Evolutionary conservation across 2,113 vertebrate species (phyloP), one percentile per base, ranked within the genome.

Genomic region (Brachyhypopomus occidentalis): DNA sequence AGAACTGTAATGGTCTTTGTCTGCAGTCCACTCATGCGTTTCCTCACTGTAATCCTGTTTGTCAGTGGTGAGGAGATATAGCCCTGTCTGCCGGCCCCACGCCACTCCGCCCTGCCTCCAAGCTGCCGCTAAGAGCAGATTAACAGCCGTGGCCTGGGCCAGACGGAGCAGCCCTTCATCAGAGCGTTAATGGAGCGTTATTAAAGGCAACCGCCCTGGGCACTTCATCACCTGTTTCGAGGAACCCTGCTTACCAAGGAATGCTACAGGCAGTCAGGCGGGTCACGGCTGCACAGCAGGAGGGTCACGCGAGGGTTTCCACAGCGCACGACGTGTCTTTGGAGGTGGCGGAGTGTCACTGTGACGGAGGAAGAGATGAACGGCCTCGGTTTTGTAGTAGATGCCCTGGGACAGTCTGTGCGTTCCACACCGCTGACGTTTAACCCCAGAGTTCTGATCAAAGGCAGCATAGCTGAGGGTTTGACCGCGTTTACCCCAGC

Each of bases 131-230:
- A 87, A 86, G 77, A 83, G 52, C 79, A 90, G 88, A 85, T 90
- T 90, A 92, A 89, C 89, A 91, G 86, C 56, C 48, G 0, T 77
- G 81, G 77, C 81, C 77, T 78, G 83, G 75, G 85, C 85, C 83
- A 73, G 84, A 80, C 83, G 60, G 78, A 67, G 81, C 71, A 75
- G 86, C 80, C 84, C 88, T 91, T 89, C 91, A 88, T 90, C 89
- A 87, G 81, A 34, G 82, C 82, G 86, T 81, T 88, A 92, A 92
- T 92, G 89, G 90, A 66, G 73, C 77, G 30, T 91, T 88, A 88
- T 87, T 83, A 85, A 90, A 88, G 89, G 84, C 74, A 80, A 77
- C 59, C 8, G 0, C 73, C 55, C 84, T 78, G 84, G 82, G 84
- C 75, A 75, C 83, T 82, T 80, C 71, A 58, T 86, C 81, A 89